These are phyloP conservation scores for Tinea trinotella DNA, from an alignment of 2,888 invertebrate species.

Conservation along the genomic window DNA sequence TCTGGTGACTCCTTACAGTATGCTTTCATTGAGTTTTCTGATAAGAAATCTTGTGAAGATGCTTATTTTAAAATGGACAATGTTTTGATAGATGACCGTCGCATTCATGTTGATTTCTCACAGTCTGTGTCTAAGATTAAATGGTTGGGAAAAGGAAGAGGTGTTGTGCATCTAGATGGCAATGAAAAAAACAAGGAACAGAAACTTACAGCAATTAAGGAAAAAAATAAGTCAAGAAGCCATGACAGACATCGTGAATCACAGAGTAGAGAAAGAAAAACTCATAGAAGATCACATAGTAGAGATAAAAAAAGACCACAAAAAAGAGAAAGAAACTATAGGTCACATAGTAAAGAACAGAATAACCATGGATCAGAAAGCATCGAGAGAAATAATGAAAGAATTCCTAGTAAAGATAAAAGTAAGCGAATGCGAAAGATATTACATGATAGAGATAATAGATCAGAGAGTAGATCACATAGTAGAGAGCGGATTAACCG, in stretches of 20 bases:
- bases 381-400: slow-evolving; percentile 25
- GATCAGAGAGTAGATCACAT: too few relatives aligned
- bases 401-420: slow-evolving; percentile 24
- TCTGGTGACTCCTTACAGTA: slow-evolving; percentile 97
- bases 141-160: slow-evolving; percentile 91
- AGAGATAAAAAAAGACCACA: slow-evolving; percentile 18
- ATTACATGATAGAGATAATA: too few relatives aligned
- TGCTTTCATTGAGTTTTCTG: slow-evolving; percentile 98
- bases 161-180: slow-evolving; percentile 74
- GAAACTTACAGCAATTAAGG: slow-evolving; percentile 25
- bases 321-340: slow-evolving; percentile 17
- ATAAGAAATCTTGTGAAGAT: slow-evolving; percentile 93
- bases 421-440: slow-evolving; percentile 24
- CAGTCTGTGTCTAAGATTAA: slow-evolving; percentile 97
- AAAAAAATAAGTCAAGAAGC: slow-evolving; percentile 29
- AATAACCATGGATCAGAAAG: not conserved
- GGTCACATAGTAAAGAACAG: not conserved
- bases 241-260: slow-evolving; percentile 24
- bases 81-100: slow-evolving; percentile 96
- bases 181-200: slow-evolving; percentile 31
- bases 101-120: slow-evolving; percentile 99
- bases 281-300: slow-evolving; percentile 5
- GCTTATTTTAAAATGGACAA: slow-evolving; percentile 99
- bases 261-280: not conserved
- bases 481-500: slow-evolving; percentile 20